Percentiles rank a stretch among this genome's conserved stretches.
These are phyloP conservation scores for Alca torda DNA, from an alignment of 2,797 vertebrate species.

Conservation along the genomic window DNA sequence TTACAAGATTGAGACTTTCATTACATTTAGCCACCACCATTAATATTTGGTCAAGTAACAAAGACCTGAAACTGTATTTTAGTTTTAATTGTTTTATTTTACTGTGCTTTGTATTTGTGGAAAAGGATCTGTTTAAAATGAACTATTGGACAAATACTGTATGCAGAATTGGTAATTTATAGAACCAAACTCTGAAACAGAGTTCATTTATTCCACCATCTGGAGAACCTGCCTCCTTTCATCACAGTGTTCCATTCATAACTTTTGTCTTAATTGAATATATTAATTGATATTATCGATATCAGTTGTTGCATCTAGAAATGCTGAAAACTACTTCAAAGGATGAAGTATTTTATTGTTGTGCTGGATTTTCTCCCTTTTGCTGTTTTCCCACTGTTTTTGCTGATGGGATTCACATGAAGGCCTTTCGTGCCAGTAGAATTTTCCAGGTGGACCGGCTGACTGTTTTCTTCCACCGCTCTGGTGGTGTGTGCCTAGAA, in stretches of 20 bases:
- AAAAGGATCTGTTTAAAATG: background rate
- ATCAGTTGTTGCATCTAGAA: background rate
- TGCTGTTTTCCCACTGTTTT: background rate
- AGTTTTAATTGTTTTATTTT: background rate
- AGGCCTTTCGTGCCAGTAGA: background rate
- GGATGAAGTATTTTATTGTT: background rate
- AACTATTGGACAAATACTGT: background rate
- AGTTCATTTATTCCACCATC: background rate
- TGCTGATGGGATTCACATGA: background rate
- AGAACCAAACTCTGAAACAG: background rate
- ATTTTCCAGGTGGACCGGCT: slow-evolving; percentile 45
- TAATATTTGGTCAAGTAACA: slow-evolving; percentile 12
- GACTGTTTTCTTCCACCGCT: background rate
- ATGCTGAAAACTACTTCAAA: background rate
- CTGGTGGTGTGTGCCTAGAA: slow-evolving; percentile 31
- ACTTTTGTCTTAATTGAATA: background rate
- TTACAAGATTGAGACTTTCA: background rate
- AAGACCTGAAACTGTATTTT: background rate
- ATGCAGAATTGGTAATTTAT: background rate
- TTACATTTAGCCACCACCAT: background rate
- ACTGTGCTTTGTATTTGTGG: background rate
- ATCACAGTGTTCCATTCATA: background rate
- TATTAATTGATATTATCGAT: background rate
- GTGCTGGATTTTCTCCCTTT: background rate
- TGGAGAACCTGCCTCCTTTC: background rate